Evolutionary conservation across 1,140 invertebrate species (phyloP), one percentile per base, ranked within the genome.

Genomic region (Calycopis cecrops): DNA sequence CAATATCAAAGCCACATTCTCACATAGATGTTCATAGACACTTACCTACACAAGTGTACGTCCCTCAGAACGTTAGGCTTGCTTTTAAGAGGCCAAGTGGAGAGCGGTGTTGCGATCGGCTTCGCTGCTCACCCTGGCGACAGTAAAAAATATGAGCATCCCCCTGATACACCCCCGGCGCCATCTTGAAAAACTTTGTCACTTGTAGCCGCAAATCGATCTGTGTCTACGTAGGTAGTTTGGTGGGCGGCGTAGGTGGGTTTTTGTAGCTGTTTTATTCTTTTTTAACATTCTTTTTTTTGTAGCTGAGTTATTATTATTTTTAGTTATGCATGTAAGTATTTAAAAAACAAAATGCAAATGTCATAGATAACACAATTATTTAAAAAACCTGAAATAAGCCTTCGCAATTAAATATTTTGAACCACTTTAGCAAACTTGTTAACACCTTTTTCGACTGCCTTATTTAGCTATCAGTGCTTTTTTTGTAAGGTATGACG

Each of bases 81-180:
- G 76, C 77, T 83, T 82, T 84, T 86, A 83, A 83, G 77, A 80
- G 80, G 77, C 73, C 73, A 69, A 81, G 83, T 86, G 81, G 83
- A 85, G 83, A 86, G 78, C 65, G 70, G 52, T 86, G 83, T 86
- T 58, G 74, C 81, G 83, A 86, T 86, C 77, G 76, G 81, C 83
- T 86, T 67, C 71, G 78, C 64, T 87, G 83, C 83, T 85, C 83
- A 87, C 83, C 83, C 83, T 76, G 73, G 61, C 80, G 82, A 87
- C 83, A 87, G 81, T 85, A 87, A 87, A 87, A 86, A 87, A 87
- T 87, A 82, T 87, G 80, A 84, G 78, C 76, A 85, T 79, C 79
- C 78, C 77, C 67, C 68, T 60, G 40, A 57, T 60, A 67, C 63
- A 65, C 63, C 63, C 73, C 71, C 62, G 57, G 58, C 83, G 83